Evolutionary conservation across 2,113 vertebrate species (phyloP), one percentile per base, ranked within the genome.

Genomic region (Percopsis transmontana): DNA sequence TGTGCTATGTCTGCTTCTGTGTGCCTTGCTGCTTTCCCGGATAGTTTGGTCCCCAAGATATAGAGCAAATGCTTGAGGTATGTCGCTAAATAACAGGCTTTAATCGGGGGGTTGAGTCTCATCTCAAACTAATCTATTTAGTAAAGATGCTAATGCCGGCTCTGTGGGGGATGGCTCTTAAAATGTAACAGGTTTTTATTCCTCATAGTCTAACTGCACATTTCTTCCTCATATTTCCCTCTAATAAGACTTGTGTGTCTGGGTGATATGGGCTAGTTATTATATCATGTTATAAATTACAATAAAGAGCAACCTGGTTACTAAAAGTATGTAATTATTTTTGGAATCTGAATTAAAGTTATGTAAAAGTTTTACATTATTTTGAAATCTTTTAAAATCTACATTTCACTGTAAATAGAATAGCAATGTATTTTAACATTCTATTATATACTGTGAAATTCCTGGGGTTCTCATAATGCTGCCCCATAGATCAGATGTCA

Each of bases 11-110:
- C 80, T 88, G n/a, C 20, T 77, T 91, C 65, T 56, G 82, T 80
- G 80, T 72, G n/a, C 75, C 61, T 85, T 84, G 61, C 84, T 87
- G 86, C 90, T 90, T 75, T 81, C 89, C 82, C 82, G 90, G 90
- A 92, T 82, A 92, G 92, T 92, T 90, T 89, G 89, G 81, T 72
- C 88, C 92, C 42, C 88, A 89, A 72, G 91, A 93, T 84, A 87
- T 93, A 91, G 87, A 92, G 10, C 76, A 91, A 89, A 87, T 92
- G 89, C 88, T 90, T 51, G 91, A 93, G 92, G 92, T 93, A 93
- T 84, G 92, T 72, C 11, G 71, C 72, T 74, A 27, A 72, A 61
- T 67, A 57, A 64, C 82, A 56, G 60, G 16, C 66, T 19, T 60
- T 59, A 72, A 55, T 48, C 39, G 27, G 15, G 70, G n/a, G 38